Evolutionary conservation across 2,888 invertebrate genomes (phyloP).

Genomic region (Alviniconcha strummeri): DNA sequence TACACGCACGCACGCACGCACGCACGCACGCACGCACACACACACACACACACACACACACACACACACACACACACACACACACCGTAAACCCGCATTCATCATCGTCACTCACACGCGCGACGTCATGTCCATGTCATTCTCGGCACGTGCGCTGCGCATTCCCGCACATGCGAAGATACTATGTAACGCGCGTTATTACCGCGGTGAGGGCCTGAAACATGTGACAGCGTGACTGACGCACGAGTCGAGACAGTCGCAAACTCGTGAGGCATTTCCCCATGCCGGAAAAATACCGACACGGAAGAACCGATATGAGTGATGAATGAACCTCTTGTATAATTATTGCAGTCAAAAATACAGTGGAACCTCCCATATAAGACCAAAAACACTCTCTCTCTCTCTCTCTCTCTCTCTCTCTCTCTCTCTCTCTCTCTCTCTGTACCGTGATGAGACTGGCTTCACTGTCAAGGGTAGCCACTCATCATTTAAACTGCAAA

Average conservation of each 20-base stretch:
- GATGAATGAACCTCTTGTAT: no score
- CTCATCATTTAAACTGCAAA: no score
- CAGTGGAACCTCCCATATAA: neutral
- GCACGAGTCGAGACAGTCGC: no score
- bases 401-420: neutral
- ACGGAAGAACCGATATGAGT: no score
- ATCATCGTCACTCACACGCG: neutral
- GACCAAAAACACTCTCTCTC: neutral
- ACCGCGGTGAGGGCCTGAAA: no score
- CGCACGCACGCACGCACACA: neutral
- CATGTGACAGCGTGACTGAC: no score
- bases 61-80: constrained; percentile 1
- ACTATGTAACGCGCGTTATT: no score
- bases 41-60: neutral
- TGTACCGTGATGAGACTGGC: neutral
- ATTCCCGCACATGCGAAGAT: no score
- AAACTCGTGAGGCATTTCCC: no score
- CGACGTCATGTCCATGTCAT: neutral
- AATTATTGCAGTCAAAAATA: no score
- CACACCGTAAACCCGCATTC: neutral
- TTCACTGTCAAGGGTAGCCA: neutral
- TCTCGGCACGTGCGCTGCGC: no score
- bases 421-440: neutral
- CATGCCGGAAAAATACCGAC: no score
- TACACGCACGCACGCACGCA: neutral